Conservation (phyloP, 2,797 vertebrate species). For the Buphagus erythrorhynchus region DNA sequence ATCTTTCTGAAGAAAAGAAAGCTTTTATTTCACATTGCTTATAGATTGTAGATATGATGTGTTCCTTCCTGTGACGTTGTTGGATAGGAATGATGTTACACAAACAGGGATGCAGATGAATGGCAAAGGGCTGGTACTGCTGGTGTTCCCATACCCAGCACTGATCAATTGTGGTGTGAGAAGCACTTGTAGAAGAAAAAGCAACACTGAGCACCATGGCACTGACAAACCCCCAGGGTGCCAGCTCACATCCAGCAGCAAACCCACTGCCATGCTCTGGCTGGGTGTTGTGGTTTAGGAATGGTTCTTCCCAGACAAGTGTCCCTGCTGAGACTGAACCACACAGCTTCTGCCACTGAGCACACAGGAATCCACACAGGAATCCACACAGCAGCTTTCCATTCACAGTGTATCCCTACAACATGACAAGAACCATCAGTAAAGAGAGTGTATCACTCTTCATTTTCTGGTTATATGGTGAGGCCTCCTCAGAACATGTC, state of each 20-base stretch:
- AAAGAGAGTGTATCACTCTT: accelerated
- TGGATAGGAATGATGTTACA: neutral
- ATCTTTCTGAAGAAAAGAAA: neutral
- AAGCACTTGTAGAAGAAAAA: neutral
- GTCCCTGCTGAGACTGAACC: neutral
- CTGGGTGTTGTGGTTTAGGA: no score
- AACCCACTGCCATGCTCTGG: no score
- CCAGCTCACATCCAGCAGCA: neutral
- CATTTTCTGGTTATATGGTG: neutral
- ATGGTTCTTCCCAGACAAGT: neutral
- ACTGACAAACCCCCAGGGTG: accelerated
- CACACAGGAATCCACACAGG: no score
- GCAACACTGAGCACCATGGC: neutral
- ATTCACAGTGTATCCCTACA: neutral
- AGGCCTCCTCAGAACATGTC: neutral
- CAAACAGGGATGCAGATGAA: neutral
- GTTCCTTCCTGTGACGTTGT: neutral
- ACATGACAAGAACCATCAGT: neutral
- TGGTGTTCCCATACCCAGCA: neutral
- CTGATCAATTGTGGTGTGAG: neutral
- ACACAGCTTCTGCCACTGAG: neutral
- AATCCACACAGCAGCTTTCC: neutral
- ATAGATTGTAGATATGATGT: accelerated
- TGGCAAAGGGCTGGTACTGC: neutral
- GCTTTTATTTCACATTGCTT: neutral